Evolutionary conservation across 2,888 invertebrate genomes (phyloP).

Genomic region (Netelia melanura): DNA sequence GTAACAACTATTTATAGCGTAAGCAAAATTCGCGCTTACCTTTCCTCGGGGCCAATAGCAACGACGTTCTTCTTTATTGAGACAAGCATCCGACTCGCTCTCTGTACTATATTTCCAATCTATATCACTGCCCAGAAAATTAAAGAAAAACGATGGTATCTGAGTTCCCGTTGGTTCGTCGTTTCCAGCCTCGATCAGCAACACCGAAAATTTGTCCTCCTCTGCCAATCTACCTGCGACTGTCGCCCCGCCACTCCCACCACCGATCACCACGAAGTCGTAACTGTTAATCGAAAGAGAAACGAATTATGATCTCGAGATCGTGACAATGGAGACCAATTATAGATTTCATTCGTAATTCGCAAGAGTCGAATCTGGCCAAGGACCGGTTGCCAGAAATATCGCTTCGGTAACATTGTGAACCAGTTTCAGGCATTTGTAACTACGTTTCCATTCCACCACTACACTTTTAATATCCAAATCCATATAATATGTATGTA

Average conservation of each 20-base stretch:
- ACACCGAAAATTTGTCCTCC: slow-evolving; percentile 90
- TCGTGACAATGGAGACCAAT: slow-evolving; percentile 9
- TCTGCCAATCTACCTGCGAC: slow-evolving; percentile 91
- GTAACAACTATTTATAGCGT: too few species aligned
- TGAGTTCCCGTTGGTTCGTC: slow-evolving; percentile 96
- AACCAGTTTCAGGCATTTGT: background rate
- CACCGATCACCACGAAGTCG: slow-evolving; percentile 92
- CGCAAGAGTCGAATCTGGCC: slow-evolving; percentile 5
- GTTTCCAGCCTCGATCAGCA: slow-evolving; percentile 92
- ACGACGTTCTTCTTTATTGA: slow-evolving; percentile 89
- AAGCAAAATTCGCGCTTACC: slow-evolving; percentile 83
- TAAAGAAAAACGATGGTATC: slow-evolving; percentile 95
- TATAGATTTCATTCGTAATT: background rate
- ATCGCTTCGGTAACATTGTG: background rate
- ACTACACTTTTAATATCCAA: background rate
- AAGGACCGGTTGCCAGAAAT: background rate
- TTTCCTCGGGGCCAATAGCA: slow-evolving; percentile 96
- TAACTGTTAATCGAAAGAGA: slow-evolving; percentile 83
- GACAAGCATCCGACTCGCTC: slow-evolving; percentile 92
- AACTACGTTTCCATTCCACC: background rate
- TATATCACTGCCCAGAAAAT: slow-evolving; percentile 94
- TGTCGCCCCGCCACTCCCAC: slow-evolving; percentile 90
- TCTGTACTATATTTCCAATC: slow-evolving; percentile 96
- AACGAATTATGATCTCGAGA: slow-evolving; percentile 17
- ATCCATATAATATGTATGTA: background rate